These are phyloP conservation scores for Falco punctatus DNA, from an alignment of 2,113 vertebrate genomes.

Conservation along the genomic window DNA sequence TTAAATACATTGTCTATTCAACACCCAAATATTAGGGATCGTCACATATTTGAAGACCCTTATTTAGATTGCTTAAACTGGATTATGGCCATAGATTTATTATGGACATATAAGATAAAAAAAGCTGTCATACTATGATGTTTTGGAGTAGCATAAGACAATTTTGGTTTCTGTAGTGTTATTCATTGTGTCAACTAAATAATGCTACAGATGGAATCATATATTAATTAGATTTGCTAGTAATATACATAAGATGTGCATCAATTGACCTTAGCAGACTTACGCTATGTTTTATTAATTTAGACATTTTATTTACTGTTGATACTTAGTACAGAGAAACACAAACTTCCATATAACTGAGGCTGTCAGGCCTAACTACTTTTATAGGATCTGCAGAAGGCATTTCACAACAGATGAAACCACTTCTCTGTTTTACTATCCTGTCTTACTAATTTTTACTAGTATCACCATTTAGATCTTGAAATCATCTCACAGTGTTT, in stretches of 20 bases:
- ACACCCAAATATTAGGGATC: background rate
- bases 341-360: background rate
- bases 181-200: background rate
- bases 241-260: background rate
- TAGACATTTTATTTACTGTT: background rate
- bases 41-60: background rate
- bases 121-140: background rate
- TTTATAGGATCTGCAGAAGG: background rate
- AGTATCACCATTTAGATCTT: background rate
- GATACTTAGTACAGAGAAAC: background rate
- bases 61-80: background rate
- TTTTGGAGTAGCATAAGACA: background rate
- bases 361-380: background rate
- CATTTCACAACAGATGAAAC: background rate
- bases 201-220: background rate
- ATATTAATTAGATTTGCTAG: background rate
- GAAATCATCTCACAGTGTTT: background rate
- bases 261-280: background rate
- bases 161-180: background rate
- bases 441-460: background rate
- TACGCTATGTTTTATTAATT: background rate
- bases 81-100: background rate
- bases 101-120: background rate
- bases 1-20: background rate
- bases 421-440: background rate